Evolutionary conservation across 2,113 vertebrate species (phyloP).

Genomic region (Paradisaea rubra): DNA sequence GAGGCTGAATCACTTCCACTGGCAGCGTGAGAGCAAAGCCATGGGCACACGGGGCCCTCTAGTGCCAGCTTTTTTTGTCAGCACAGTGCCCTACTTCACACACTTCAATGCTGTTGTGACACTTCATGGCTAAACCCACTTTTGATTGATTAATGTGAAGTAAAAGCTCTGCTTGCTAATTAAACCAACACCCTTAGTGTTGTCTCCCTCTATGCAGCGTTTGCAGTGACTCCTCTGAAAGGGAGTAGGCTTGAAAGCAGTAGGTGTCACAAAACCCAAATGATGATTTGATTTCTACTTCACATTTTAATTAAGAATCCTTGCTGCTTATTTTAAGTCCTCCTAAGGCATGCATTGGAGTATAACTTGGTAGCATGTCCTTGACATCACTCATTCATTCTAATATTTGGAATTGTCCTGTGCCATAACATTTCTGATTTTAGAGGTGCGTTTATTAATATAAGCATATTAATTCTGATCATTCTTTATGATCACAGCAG

Average conservation of each 20-base stretch:
- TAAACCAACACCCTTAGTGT: not conserved
- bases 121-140: not conserved
- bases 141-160: not conserved
- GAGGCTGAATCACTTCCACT: not conserved
- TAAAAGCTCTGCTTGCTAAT: not conserved
- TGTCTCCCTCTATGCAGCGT: not conserved
- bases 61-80: not conserved
- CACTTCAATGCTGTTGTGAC: not conserved
- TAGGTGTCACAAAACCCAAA: not conserved
- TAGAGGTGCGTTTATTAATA: conserved; percentile 1
- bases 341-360: not conserved
- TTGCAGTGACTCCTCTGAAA: not conserved
- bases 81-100: not conserved
- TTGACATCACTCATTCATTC: not conserved
- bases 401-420: not conserved
- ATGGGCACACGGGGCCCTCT: conserved; percentile 8
- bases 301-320: not conserved
- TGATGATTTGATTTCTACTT: not conserved
- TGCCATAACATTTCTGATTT: conserved; percentile 68
- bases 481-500: not conserved
- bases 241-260: not conserved
- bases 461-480: not conserved
- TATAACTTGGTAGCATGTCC: not conserved
- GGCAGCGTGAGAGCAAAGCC: not conserved
- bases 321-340: not conserved